Conservation (phyloP, 2,113 vertebrate genomes). For the Pseudopodoces humilis region DNA sequence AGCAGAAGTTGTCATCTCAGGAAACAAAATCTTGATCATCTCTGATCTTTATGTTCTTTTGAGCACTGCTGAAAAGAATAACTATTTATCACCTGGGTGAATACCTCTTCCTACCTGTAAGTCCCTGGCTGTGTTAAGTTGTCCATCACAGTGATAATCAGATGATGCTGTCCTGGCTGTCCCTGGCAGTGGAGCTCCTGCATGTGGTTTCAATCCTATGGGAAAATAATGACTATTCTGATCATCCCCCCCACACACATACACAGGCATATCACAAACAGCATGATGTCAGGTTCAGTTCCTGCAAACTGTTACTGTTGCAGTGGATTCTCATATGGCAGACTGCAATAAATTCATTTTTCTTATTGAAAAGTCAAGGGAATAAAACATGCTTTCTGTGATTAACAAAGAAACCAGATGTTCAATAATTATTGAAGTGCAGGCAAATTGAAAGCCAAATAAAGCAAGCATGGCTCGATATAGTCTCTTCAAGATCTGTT, state of each 20-base stretch:
- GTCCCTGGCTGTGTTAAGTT: background rate
- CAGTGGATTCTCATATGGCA: background rate
- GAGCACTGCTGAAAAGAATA: background rate
- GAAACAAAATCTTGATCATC: background rate
- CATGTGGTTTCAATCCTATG: background rate
- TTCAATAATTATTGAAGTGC: conserved; percentile 13
- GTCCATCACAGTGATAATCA: rapidly evolving
- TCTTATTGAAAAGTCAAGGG: background rate
- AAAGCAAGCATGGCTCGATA: conserved; percentile 11
- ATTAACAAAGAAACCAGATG: conserved; percentile 41
- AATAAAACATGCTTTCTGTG: background rate
- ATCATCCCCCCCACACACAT: rapidly evolving
- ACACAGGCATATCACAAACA: background rate
- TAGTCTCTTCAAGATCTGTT: background rate
- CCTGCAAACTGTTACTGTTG: background rate
- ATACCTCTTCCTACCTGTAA: background rate
- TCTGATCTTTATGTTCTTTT: background rate
- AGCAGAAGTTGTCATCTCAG: background rate
- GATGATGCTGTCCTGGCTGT: background rate
- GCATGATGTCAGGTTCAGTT: background rate
- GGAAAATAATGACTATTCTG: background rate
- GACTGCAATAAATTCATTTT: background rate
- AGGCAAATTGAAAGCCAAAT: conserved; percentile 41
- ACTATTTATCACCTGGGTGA: background rate
- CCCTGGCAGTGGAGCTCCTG: background rate